phyloP scores from a whole-genome alignment of 2,113 vertebrate species.

The Mus musculus region DNA sequence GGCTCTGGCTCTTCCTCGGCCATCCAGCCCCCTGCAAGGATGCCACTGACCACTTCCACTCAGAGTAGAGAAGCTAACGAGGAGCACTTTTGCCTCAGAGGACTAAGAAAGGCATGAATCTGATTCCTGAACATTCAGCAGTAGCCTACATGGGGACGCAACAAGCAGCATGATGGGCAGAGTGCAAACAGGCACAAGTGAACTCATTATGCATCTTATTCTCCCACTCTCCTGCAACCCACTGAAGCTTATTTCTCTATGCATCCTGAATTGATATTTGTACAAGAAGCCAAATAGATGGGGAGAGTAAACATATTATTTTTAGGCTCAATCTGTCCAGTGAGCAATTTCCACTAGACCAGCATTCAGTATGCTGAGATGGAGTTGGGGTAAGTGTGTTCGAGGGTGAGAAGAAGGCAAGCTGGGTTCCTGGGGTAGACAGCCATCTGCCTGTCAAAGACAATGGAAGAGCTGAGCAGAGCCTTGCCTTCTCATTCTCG shows the following conservation, averaged over 20 bases:
- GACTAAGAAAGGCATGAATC: background rate
- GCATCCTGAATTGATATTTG: background rate
- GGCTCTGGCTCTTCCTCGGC: rapidly evolving
- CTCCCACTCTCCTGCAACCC: background rate
- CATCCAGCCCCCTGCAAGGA: rapidly evolving
- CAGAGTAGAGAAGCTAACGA: background rate
- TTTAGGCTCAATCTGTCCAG: background rate
- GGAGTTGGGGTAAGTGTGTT: background rate
- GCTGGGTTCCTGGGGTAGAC: conserved; percentile 38
- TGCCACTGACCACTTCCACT: no score
- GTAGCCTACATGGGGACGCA: background rate
- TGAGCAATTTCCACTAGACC: background rate
- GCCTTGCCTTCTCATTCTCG: background rate
- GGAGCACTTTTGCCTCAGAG: no score
- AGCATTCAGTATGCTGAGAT: background rate
- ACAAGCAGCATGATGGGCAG: background rate
- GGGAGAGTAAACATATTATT: background rate
- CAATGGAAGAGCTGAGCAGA: background rate
- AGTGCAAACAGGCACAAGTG: rapidly evolving
- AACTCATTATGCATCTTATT: background rate
- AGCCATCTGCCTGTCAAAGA: conserved; percentile 6
- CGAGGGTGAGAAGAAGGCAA: rapidly evolving
- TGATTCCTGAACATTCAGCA: rapidly evolving
- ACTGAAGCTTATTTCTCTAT: background rate
- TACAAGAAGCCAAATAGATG: background rate